Conservation (phyloP, 2,113 vertebrate genomes). For the Sclerurus mexicanus region DNA sequence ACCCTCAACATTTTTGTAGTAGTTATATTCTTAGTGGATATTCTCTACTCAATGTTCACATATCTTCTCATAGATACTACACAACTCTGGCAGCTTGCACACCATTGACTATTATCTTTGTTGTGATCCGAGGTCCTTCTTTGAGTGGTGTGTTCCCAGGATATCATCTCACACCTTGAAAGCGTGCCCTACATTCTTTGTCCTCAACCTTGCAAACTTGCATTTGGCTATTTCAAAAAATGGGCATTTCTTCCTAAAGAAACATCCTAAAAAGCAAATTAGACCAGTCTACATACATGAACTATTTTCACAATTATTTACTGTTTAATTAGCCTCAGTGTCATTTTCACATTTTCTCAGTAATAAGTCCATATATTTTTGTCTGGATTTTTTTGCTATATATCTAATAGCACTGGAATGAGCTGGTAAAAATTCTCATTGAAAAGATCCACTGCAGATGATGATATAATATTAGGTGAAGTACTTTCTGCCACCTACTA, state of each 20-base stretch:
- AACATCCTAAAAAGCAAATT: neutral
- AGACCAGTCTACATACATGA: neutral
- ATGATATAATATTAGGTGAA: neutral
- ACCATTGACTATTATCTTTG: neutral
- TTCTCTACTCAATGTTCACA: neutral
- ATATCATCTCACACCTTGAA: neutral
- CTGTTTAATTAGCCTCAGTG: neutral
- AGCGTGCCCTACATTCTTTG: neutral
- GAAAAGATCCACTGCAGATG: neutral
- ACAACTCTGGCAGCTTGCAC: rapidly evolving
- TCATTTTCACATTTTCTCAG: neutral
- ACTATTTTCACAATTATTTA: neutral
- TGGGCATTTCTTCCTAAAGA: neutral
- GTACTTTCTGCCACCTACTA: neutral
- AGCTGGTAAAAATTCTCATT: neutral
- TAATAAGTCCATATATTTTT: neutral
- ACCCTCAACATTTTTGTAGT: neutral
- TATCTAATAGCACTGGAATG: neutral
- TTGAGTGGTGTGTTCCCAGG: rapidly evolving
- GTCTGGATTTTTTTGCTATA: neutral
- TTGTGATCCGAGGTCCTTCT: neutral
- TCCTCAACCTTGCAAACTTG: neutral
- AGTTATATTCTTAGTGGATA: neutral
- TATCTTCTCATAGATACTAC: neutral
- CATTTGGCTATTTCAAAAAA: neutral